These are phyloP conservation scores for Choristoneura rosaceana DNA, from an alignment of 2,888 invertebrate species.

Conservation along the genomic window DNA sequence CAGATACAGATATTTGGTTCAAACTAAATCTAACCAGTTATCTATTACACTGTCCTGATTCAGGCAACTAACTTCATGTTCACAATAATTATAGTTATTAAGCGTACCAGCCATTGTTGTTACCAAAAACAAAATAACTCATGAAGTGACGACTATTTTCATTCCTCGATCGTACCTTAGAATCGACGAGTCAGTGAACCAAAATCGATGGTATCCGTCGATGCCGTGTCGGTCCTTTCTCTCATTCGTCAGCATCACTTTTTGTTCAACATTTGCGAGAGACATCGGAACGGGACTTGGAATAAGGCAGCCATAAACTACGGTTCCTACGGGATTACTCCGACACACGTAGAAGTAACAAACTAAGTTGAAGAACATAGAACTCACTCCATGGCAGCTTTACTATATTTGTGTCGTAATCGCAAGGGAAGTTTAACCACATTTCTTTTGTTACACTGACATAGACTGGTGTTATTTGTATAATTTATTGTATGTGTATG, in stretches of 20 bases:
- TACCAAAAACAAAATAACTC: too few species aligned
- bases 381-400: slow-evolving; percentile 20
- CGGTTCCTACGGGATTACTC: slow-evolving; percentile 5
- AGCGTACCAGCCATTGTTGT: too few species aligned
- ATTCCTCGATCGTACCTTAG: not conserved
- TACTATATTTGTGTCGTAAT: slow-evolving; percentile 22
- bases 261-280: slow-evolving; percentile 1
- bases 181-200: not conserved
- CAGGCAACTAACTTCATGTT: too few species aligned
- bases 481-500: too few species aligned
- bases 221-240: not conserved
- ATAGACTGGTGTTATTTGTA: not conserved
- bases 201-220: not conserved
- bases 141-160: too few species aligned
- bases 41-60: too few species aligned
- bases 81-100: too few species aligned
- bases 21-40: too few species aligned
- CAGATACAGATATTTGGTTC: too few species aligned
- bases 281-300: not conserved
- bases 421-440: slow-evolving; percentile 18
- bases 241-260: not conserved
- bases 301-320: slow-evolving; percentile 21
- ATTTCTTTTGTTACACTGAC: slow-evolving; percentile 23
- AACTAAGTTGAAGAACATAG: slow-evolving; percentile 28
- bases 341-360: slow-evolving; percentile 14